These are phyloP conservation scores for Ophthalmotilapia sp. DNA, from an alignment of 2,113 vertebrate species.

Conservation along the genomic window DNA sequence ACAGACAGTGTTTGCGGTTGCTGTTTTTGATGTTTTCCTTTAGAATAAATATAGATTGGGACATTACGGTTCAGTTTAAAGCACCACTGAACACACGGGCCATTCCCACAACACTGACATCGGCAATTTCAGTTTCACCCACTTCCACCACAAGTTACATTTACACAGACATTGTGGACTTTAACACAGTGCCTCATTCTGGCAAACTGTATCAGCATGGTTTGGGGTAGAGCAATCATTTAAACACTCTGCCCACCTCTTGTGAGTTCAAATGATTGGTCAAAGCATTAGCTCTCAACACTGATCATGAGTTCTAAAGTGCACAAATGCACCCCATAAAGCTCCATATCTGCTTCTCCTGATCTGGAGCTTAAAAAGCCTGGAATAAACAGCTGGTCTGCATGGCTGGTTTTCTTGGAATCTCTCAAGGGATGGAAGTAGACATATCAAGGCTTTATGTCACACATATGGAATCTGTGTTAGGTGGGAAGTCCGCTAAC, in stretches of 20 bases:
- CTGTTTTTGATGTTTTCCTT: neutral
- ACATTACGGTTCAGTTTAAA: neutral
- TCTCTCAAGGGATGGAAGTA: neutral
- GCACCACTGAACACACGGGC: neutral
- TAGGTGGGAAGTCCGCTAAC: neutral
- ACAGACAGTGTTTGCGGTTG: neutral
- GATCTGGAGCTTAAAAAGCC: neutral
- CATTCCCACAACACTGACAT: neutral
- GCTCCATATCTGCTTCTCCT: neutral
- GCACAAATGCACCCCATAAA: neutral
- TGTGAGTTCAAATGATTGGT: neutral
- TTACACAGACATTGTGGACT: neutral
- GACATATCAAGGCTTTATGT: neutral
- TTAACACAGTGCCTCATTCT: neutral
- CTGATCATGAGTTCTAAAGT: neutral
- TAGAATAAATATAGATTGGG: neutral
- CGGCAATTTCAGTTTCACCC: neutral
- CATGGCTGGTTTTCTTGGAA: neutral
- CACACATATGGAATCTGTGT: neutral
- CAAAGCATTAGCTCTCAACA: neutral
- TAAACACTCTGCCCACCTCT: neutral
- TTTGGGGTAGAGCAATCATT: neutral
- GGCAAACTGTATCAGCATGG: neutral
- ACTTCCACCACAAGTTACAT: neutral
- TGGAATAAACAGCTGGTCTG: neutral